Evolutionary conservation across 1,140 invertebrate genomes (phyloP).

Genomic region (Trichogramma pretiosum): DNA sequence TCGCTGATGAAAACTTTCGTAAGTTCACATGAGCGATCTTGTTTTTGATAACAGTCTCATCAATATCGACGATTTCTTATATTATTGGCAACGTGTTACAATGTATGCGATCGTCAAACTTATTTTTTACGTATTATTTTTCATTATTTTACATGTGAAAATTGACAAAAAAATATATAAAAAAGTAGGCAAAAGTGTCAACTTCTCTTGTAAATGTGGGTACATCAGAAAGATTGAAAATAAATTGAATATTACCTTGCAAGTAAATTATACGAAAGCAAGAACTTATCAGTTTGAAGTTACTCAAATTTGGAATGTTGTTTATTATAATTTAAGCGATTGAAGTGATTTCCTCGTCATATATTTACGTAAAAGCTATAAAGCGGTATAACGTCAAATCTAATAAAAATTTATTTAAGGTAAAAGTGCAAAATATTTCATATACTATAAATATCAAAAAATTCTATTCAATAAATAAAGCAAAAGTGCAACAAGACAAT

Average conservation of each 20-base stretch:
- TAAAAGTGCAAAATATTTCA: conserved; percentile 31
- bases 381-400: conserved; percentile 18
- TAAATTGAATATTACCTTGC: conserved; percentile 43
- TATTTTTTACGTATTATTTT: no score
- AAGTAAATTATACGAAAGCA: conserved; percentile 33
- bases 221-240: conserved; percentile 41
- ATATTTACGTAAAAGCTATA: conserved; percentile 31
- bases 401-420: conserved; percentile 32
- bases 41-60: neutral
- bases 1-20: neutral
- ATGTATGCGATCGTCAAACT: no score
- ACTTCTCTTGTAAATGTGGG: no score
- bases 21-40: neutral
- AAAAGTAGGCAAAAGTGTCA: no score
- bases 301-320: conserved; percentile 40
- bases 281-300: conserved; percentile 40
- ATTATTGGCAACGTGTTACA: no score
- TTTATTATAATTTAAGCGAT: conserved; percentile 37
- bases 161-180: no score
- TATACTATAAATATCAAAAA: conserved; percentile 26
- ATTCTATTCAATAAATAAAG: conserved; percentile 42
- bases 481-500: conserved; percentile 40
- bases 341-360: conserved; percentile 40
- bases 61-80: neutral
- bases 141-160: no score